Evolutionary conservation across 2,113 vertebrate species (phyloP).

Genomic region (Bos javanicus): DNA sequence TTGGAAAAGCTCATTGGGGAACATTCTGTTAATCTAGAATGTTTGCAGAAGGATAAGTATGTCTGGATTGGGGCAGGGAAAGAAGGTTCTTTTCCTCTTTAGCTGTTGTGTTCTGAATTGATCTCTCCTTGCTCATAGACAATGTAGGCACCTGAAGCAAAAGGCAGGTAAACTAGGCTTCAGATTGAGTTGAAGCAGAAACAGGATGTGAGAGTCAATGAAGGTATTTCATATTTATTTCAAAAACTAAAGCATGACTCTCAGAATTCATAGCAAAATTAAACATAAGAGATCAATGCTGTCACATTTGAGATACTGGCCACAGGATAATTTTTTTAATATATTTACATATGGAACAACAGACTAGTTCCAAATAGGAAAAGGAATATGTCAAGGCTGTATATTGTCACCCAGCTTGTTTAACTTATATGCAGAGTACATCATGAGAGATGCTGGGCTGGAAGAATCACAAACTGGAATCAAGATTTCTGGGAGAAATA

Average conservation of each 20-base stretch:
- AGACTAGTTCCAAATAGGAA: too few relatives aligned
- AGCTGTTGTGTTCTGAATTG: neutral
- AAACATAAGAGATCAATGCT: neutral
- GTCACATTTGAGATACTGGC: neutral
- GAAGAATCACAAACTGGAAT: too few relatives aligned
- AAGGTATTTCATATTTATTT: neutral
- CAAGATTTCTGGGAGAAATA: too few relatives aligned
- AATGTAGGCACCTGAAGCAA: neutral
- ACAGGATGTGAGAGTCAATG: neutral
- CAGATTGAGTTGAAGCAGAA: neutral
- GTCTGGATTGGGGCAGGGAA: rapidly evolving
- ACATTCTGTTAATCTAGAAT: neutral
- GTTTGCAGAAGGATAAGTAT: neutral
- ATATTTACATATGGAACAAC: neutral
- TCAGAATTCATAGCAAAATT: neutral
- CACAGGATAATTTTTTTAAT: neutral
- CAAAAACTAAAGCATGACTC: neutral
- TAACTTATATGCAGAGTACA: too few relatives aligned
- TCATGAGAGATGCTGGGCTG: too few relatives aligned
- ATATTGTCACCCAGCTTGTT: too few relatives aligned
- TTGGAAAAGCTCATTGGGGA: neutral
- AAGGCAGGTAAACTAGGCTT: neutral
- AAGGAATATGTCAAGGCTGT: too few relatives aligned
- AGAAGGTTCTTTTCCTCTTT: neutral
- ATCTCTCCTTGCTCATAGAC: neutral